Base-by-base conservation (phyloP, 2,113 vertebrate genomes). In the Thunnus thynnus region DNA sequence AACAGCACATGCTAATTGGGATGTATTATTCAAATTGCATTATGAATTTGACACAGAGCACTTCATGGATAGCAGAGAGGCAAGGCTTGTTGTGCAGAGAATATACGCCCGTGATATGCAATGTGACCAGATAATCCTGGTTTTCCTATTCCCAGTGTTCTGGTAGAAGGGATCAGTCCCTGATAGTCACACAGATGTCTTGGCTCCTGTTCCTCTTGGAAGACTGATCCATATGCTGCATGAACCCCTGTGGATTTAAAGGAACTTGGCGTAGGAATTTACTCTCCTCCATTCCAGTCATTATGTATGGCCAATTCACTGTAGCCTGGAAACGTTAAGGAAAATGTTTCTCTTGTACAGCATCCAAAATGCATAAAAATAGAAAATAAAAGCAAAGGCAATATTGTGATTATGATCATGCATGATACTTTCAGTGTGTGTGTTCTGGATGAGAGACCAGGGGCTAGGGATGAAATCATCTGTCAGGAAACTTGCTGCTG, bases 151-250 rank as follows among this genome's bases (percentile, higher is more conserved):
- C 69, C 83, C 74, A 65, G 83, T 78, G 84, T 85, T 89, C 70
- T 86, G 63, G 81, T 88, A 71, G 80, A 85, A 22, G 78, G 87
- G 89, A 84, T 92, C 80, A 82, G 82, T 86, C 88, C 74, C 87
- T 72, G 83, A 87, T 88, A 73, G 87, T 88, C 88, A 85, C 92
- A 91, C 94, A 95, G 94, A 95, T 95, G 94, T 95, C 88, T 94
- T 94, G 94, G 94, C 94, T 93, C 76, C 72, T 66, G 86, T 88
- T 92, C 78, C 77, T 84, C 68, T 85, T 91, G 89, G 86, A 93
- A 87, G 88, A 89, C 88, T 79, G 91, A 92, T 92, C 85, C 92
- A 92, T 92, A 92, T 65, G 44, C 86, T 86, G 86, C 52, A 41
- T 54, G 83, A 83, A 88, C 82, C 90, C 91, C 91, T 80, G 74